Evolutionary conservation across 2,113 vertebrate genomes (phyloP), one percentile per base, ranked within the genome.

Genomic region (Donacobius atricapilla): DNA sequence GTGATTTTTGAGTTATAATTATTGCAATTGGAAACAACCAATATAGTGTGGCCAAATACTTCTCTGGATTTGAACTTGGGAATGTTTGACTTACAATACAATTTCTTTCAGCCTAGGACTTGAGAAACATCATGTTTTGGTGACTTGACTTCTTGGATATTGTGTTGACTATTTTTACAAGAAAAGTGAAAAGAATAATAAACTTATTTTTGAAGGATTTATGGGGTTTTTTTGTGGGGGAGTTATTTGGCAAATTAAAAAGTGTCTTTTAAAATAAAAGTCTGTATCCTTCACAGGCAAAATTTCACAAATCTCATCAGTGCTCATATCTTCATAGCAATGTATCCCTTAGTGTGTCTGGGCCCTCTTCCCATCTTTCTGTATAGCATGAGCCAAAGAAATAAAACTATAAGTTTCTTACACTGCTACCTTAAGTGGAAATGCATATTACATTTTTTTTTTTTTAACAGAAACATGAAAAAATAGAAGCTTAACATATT

Each of bases 201-300:
- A 63, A 53, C 5, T 45, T 57, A 23, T 17, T 58, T 78, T 71
- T 76, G 16, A 22, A 63, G 4, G 3, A 6, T 22, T 78, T 13
- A 16, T 44, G 16, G 10, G 3, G 2, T 10, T 47, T 70, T 51
- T 13, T 27, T 18, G 2, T 2, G 5, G 5, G 3, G 11, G 5
- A 1, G 7, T 28, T 44, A 17, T 45, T 87, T 66, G 23, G 42
- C 9, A 47, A 14, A 31, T 7, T 25, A 10, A 54, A 86, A 56
- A 2, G 27, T 37, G 2, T 45, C 7, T 68, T 77, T 81, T 13
- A 50, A 94, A 87, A 82, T 25, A 37, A 64, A 78, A 51, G 4
- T 87, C 15, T 63, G 3, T 44, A 37, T 8, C 9, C 45, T 20
- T 23, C 22, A 31, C 4, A 44, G 60, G 4, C 28, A 76, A 76